Percentiles rank a stretch among this genome's conserved stretches.
These are phyloP conservation scores for Hippopotamyrus pictus DNA, from an alignment of 2,797 vertebrate species.

Conservation along the genomic window DNA sequence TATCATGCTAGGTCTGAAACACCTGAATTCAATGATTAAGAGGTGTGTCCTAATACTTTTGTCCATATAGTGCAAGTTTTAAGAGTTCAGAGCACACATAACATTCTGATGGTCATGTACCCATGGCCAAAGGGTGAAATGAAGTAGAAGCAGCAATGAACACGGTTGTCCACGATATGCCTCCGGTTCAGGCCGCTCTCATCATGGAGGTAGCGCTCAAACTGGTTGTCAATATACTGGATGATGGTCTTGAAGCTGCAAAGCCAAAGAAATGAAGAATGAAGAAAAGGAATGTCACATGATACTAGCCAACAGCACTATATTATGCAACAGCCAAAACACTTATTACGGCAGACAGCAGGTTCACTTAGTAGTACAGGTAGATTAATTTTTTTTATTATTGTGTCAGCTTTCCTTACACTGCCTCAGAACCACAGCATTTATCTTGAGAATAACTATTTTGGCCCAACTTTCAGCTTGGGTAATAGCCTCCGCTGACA, in stretches of 20 bases:
- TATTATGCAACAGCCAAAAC: not conserved
- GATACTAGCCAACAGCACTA: not conserved
- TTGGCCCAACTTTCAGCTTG: not conserved
- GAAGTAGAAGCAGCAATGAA: conserved; percentile 98
- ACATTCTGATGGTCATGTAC: conserved; percentile 50
- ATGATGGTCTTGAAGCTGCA: conserved; percentile 94
- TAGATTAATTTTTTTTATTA: not conserved
- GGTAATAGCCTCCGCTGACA: not conserved
- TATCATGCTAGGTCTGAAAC: not conserved
- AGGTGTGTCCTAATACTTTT: not conserved
- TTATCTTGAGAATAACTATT: not conserved
- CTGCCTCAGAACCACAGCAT: not conserved
- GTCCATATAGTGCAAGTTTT: not conserved
- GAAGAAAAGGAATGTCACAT: not conserved
- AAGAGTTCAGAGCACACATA: not conserved
- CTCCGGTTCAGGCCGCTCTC: conserved; percentile 92
- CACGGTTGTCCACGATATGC: conserved; percentile 92
- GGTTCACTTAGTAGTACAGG: not conserved
- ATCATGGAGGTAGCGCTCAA: conserved; percentile 94
- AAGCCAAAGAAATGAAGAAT: not conserved
- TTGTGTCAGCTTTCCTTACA: not conserved
- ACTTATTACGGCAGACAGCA: not conserved
- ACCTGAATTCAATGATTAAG: not conserved
- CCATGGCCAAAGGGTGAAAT: conserved; percentile 95
- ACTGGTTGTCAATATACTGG: conserved; percentile 94